Conservation (phyloP, 1,140 invertebrate genomes). For the Heliconius nattereri region DNA sequence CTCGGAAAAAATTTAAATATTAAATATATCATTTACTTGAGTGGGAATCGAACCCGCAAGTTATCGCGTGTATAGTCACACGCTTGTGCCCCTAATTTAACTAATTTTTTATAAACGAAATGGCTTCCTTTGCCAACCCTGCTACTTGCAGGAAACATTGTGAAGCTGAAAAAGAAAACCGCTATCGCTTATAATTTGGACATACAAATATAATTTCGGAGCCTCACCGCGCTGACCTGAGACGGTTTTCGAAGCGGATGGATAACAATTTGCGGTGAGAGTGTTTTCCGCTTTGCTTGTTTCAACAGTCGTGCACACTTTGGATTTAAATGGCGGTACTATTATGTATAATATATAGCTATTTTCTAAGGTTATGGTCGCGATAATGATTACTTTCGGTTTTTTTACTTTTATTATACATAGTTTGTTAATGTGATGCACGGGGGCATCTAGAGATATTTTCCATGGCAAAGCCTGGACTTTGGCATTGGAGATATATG, state of each 20-base stretch:
- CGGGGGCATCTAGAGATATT: background rate
- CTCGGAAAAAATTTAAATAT: too few relatives aligned
- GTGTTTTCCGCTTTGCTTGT: constrained; percentile 46
- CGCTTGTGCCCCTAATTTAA: too few relatives aligned
- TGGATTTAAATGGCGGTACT: constrained; percentile 12
- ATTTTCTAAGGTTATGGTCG: constrained; percentile 18
- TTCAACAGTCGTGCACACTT: constrained; percentile 40
- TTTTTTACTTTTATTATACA: background rate
- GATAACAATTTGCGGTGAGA: constrained; percentile 59
- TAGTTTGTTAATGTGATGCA: background rate
- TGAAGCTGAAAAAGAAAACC: background rate
- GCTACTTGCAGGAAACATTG: too few relatives aligned
- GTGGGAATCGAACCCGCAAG: too few relatives aligned
- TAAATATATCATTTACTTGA: too few relatives aligned
- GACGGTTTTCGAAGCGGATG: constrained; percentile 51
- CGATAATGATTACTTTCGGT: constrained; percentile 16
- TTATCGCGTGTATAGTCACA: too few relatives aligned
- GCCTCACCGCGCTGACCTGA: constrained; percentile 38
- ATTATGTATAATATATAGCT: constrained; percentile 27
- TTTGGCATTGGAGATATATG: too few relatives aligned
- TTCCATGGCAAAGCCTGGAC: background rate
- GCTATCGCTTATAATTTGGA: background rate
- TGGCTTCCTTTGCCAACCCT: too few relatives aligned
- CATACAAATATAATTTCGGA: constrained; percentile 1
- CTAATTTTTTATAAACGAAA: too few relatives aligned